Percentiles rank a stretch among this genome's conserved stretches.
These are phyloP conservation scores for Chlorodrepanis virens DNA, from an alignment of 2,113 vertebrate species.

Conservation along the genomic window DNA sequence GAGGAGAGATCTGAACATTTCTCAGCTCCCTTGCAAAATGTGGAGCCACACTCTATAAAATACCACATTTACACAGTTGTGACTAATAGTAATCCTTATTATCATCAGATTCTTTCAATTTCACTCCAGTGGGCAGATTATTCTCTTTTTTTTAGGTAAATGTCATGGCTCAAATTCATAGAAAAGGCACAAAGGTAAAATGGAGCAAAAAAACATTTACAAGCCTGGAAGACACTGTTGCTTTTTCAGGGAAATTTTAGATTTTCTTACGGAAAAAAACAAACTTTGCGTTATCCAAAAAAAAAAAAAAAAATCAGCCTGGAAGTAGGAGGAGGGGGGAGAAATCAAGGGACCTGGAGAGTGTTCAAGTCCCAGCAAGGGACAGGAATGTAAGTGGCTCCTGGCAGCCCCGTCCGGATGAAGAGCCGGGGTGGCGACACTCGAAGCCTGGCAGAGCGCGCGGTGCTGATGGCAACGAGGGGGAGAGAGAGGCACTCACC, in stretches of 20 bases:
- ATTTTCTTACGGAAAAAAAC: background rate
- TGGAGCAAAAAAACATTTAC: background rate
- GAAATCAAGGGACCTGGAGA: conserved; percentile 61
- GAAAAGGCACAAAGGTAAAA: background rate
- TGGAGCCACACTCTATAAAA: background rate
- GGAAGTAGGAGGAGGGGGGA: background rate
- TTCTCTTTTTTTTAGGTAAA: background rate
- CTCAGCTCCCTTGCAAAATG: background rate
- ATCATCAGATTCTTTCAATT: background rate
- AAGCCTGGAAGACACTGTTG: background rate
- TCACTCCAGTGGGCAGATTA: background rate
- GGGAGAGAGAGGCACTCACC: conserved; percentile 41
- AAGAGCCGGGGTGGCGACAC: conserved; percentile 34
- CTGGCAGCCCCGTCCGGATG: conserved; percentile 47
- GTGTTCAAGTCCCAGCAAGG: conserved; percentile 61
- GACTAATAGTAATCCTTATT: background rate
- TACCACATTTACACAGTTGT: background rate
- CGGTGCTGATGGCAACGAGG: background rate
- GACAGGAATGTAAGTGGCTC: conserved; percentile 36
- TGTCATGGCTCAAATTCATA: background rate
- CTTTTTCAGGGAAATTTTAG: background rate
- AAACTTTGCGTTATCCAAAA: background rate
- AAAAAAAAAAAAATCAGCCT: background rate
- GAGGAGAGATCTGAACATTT: background rate
- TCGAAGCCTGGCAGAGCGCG: conserved; percentile 38